Evolutionary conservation across 92 coral and sea anemone species (phyloP), one percentile per base, ranked within the genome.

Genomic region (Porites evermanni): DNA sequence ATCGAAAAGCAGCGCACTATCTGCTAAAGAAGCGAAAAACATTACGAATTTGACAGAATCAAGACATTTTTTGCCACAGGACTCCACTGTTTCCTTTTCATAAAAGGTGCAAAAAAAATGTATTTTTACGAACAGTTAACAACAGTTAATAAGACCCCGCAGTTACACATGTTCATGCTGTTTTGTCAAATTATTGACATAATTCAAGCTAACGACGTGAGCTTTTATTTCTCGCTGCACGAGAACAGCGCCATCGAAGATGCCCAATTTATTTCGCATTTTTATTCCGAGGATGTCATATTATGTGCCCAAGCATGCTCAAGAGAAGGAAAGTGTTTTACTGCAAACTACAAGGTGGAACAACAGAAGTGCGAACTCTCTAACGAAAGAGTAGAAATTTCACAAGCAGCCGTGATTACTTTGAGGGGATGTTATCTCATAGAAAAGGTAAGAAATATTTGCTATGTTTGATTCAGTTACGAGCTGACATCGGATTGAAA

Each of bases 381-480:
- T 1, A 50, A 72, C 64, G 32, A 83, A 47, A 79, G 64, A 74
- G 4, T 74, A 16, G 64, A 64, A 7, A 21, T 50, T 63, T 12
- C 52, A 3, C 19, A n/a, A 19, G 20, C 26, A 26, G 26, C 74
- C 53, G 11, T 74, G 26, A 17, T 51, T 13, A 51, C 5, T 6
- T 53, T 38, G 13, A 64, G 21, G 17, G 87, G 74, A 47, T 74
- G 20, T 52, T 64, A 21, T 54, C 23, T 83, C 20, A 74, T 83
- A 20, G 52, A 64, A 60, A 83, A 83, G 80, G 87, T 83, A 74
- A 50, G 80, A 51, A 19, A 4, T 32, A 10, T 56, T 56, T 9
- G 47, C 61, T 11, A 14, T 56, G 16, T 9, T 56, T 56, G 16
- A 12, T 14, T 11, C 61, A 14, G 16, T 56, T 56, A 10, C 61